Base-by-base conservation (phyloP, 35 echinoderm and acorn worm genomes). In the Chiridota heheva region DNA sequence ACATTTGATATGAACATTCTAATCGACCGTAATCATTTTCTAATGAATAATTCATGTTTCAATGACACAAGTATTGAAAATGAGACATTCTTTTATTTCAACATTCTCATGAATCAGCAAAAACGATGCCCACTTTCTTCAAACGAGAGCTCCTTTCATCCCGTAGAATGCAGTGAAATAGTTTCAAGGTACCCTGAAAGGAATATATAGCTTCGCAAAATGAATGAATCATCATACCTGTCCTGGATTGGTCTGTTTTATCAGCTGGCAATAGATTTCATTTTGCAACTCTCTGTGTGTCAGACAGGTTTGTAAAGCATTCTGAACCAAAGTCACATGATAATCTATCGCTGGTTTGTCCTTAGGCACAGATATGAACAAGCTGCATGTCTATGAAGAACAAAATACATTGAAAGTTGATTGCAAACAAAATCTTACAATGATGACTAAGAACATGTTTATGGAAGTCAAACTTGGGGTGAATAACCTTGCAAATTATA, bases 231-330 rank as follows among this genome's bases (percentile, higher is more conserved):
- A 29, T 36, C 28, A 34, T 42, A 78, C 75, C 75, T 78, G 66
- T 42, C 68, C 68, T 40, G 81, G 87, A 25, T 86, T 98, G 7
- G 95, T 98, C 74, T 98, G 95, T 67, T 98, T 98, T 57, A 98
- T 92, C 53, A 98, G 85, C 47, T 98, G 95, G 85, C 95, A 91
- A 42, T 98, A 98, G 42, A 98, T 91, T 53, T 98, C 95, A 71
- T 91, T 98, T 62, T 91, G 90, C 2, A 98, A 85, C 57, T 87
- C 95, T 30, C 89, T 76, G 59, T 98, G 95, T 35, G 95, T 85
- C 17, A 98, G 81, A 58, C 95, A 91, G 37, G 89, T 92, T 63
- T 98, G 95, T 41, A 98, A 69, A 31, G 89, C 89, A 98, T 91
- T 98, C 85, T 98, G 95, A 61, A 89, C 95, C 40, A 98, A 61